phyloP scores from a whole-genome alignment of 2,888 invertebrate species.

The Eilema depressum region DNA sequence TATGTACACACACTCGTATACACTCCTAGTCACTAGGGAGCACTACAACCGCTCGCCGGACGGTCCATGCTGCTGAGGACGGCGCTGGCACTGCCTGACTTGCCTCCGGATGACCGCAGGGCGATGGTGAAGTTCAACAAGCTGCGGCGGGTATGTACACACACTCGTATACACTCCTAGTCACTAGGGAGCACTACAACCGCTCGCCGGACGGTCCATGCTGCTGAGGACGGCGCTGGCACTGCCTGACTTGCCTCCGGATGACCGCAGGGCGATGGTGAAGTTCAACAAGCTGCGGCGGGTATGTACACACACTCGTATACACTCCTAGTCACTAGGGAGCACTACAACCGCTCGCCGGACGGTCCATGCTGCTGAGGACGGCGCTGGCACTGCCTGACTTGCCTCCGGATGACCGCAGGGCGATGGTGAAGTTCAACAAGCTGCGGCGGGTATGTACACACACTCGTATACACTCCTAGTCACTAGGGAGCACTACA shows the following conservation, averaged over 20 bases:
- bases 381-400: slow-evolving; percentile 88
- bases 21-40: no score
- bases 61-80: slow-evolving; percentile 81
- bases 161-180: no score
- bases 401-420: slow-evolving; percentile 83
- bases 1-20: no score
- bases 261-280: slow-evolving; percentile 69
- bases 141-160: no score
- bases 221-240: slow-evolving; percentile 85
- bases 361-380: slow-evolving; percentile 81
- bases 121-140: slow-evolving; percentile 87
- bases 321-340: no score
- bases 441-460: no score
- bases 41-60: slow-evolving; percentile 92
- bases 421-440: slow-evolving; percentile 80
- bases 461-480: no score
- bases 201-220: slow-evolving; percentile 90
- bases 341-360: slow-evolving; percentile 92
- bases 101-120: slow-evolving; percentile 83
- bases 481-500: slow-evolving; percentile 91
- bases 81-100: slow-evolving; percentile 86
- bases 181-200: slow-evolving; percentile 91
- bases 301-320: no score
- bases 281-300: slow-evolving; percentile 90
- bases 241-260: slow-evolving; percentile 85